Conservation (phyloP, 2,113 vertebrate species). For the Alectura lathami region DNA sequence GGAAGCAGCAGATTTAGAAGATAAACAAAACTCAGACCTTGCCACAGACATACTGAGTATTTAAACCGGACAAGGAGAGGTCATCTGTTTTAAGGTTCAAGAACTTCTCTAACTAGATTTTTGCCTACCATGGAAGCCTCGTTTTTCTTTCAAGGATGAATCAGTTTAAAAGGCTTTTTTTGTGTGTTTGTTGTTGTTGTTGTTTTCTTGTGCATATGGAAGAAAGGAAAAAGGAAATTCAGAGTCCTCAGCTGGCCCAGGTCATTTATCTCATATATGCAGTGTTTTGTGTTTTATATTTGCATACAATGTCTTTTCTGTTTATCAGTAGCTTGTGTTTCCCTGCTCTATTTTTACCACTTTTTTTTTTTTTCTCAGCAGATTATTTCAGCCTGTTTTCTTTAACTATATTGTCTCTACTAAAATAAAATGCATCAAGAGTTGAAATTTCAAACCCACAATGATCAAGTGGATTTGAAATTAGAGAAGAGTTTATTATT, state of each 20-base stretch:
- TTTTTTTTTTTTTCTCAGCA: neutral
- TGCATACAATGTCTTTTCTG: neutral
- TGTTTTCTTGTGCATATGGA: neutral
- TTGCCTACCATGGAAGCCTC: neutral
- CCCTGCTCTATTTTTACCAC: neutral
- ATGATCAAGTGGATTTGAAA: neutral
- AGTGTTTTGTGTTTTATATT: neutral
- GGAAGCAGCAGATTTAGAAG: neutral
- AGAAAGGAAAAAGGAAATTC: neutral
- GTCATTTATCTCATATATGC: neutral
- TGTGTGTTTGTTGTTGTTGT: no score
- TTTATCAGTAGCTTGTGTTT: neutral
- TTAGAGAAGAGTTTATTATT: neutral
- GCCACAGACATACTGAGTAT: neutral
- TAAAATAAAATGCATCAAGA: neutral
- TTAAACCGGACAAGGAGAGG: neutral
- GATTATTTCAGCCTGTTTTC: neutral
- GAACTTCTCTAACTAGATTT: neutral
- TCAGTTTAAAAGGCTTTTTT: neutral
- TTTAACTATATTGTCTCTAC: neutral
- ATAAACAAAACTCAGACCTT: conserved; percentile 15
- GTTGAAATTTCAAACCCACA: neutral
- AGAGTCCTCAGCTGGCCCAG: neutral
- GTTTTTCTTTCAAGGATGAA: neutral
- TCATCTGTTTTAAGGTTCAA: neutral